Evolutionary conservation across 2,888 invertebrate genomes (phyloP).

Genomic region (Subacronicta megacephala): DNA sequence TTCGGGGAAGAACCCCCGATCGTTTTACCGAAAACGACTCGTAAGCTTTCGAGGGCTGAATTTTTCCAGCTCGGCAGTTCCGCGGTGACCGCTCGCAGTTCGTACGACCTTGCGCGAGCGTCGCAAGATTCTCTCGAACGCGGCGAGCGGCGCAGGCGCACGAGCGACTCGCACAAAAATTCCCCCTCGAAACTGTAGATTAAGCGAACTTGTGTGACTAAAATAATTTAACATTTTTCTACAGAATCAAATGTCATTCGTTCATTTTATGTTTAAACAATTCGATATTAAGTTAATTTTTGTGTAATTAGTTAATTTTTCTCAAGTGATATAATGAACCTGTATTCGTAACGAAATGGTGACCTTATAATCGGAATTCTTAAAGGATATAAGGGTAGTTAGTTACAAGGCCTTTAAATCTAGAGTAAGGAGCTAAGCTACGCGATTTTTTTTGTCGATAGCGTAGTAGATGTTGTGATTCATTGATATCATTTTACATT

Average conservation of each 20-base stretch:
- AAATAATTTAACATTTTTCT: constrained; percentile 83
- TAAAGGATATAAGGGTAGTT: constrained; percentile 87
- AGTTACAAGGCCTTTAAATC: constrained; percentile 86
- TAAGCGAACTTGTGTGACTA: constrained; percentile 86
- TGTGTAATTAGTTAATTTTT: constrained; percentile 82
- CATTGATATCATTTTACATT: constrained; percentile 69
- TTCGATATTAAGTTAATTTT: constrained; percentile 70
- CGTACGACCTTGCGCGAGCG: constrained; percentile 10
- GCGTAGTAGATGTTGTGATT: constrained; percentile 78
- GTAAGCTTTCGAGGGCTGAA: constrained; percentile 76
- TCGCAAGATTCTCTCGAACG: constrained; percentile 3
- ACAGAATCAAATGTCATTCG: constrained; percentile 76
- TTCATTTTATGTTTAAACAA: constrained; percentile 70
- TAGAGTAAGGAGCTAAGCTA: constrained; percentile 80
- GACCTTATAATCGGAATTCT: constrained; percentile 87
- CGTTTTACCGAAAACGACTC: constrained; percentile 81
- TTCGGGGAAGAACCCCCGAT: constrained; percentile 68
- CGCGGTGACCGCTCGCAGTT: constrained; percentile 11
- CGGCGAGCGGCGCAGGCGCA: constrained; percentile 20
- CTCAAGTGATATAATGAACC: constrained; percentile 86
- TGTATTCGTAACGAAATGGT: constrained; percentile 85
- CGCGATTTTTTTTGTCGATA: constrained; percentile 74
- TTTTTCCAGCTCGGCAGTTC: constrained; percentile 55
- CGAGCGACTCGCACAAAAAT: constrained; percentile 63
- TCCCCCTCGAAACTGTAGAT: constrained; percentile 79